These are phyloP conservation scores for Polia nebulosa DNA, from an alignment of 2,888 invertebrate genomes.

Conservation along the genomic window DNA sequence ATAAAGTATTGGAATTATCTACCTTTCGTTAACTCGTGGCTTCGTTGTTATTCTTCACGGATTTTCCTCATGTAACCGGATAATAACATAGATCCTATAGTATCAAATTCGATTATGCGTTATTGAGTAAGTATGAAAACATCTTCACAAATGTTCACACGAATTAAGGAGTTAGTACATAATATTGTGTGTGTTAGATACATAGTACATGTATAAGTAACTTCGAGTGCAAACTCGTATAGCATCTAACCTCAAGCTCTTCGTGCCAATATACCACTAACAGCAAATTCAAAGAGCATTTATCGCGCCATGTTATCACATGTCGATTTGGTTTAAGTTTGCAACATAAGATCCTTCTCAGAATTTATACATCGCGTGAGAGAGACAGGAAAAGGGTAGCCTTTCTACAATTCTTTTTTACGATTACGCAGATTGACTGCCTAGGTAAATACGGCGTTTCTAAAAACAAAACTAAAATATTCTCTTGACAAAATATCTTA, in stretches of 20 bases:
- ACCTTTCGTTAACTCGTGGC: no score
- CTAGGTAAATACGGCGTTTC: not conserved
- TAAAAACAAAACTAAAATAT: slow-evolving; percentile 1
- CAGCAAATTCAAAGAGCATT: not conserved
- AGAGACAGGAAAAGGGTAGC: slow-evolving; percentile 1
- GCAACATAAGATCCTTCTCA: not conserved
- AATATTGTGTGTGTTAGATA: no score
- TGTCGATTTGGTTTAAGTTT: not conserved
- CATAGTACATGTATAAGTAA: not conserved
- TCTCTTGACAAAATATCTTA: not conserved
- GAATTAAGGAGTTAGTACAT: no score
- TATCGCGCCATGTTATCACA: not conserved
- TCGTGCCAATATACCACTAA: not conserved
- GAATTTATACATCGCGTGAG: not conserved
- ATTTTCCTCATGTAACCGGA: no score
- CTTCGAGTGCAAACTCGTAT: not conserved
- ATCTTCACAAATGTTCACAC: no score
- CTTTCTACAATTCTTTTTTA: slow-evolving; percentile 2
- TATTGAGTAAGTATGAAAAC: no score
- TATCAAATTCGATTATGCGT: no score
- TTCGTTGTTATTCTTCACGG: no score
- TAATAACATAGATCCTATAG: no score
- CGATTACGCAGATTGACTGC: not conserved
- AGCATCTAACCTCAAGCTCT: not conserved
- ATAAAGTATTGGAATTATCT: not conserved